Evolutionary conservation across 2,888 invertebrate genomes (phyloP), one percentile per base, ranked within the genome.

Genomic region (Allacma fusca): DNA sequence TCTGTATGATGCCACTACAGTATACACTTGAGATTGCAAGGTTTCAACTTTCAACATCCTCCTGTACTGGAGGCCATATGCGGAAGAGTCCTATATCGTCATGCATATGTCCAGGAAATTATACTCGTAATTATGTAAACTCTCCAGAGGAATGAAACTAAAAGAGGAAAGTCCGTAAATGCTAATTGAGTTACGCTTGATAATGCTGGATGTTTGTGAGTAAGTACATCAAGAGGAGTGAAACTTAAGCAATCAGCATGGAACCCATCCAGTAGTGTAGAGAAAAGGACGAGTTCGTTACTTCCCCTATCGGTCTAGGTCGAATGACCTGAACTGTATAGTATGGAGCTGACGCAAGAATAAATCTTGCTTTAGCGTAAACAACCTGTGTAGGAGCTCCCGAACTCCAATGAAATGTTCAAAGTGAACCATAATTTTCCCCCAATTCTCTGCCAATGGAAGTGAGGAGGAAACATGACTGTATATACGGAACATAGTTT

Each of bases 401-500:
- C 13, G 40, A 40, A 5, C 50, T 50, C 19, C 19, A 50, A 50
- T 50, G 50, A 50, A 50, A 50, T 50, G 50, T 50, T 50, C 50
- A 50, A 50, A 50, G 50, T 50, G 50, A n/a, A 50, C 50, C 19
- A 50, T 50, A 50, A 50, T 50, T 50, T 50, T 50, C 16, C 50
- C n/a, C 50, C 5, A 50, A 50, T 50, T 50, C 50, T 16, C 50
- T 50, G n/a, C n/a, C n/a, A 5, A 13, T 50, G 50, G 9, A 34
- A 34, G 34, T 34, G 34, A 34, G 9, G 34, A 34, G 4, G 34
- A 34, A 34, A 34, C 34, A 7, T 34, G 34, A 9, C 9, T 34
- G 5, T 34, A 34, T 34, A 34, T 7, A 34, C 9, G 9, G 34
- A 34, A 34, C 4, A 50, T 16, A 19, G 5, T 5, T 50, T 50